These are phyloP conservation scores for Malachius bipustulatus DNA, from an alignment of 2,888 invertebrate species.

Conservation along the genomic window DNA sequence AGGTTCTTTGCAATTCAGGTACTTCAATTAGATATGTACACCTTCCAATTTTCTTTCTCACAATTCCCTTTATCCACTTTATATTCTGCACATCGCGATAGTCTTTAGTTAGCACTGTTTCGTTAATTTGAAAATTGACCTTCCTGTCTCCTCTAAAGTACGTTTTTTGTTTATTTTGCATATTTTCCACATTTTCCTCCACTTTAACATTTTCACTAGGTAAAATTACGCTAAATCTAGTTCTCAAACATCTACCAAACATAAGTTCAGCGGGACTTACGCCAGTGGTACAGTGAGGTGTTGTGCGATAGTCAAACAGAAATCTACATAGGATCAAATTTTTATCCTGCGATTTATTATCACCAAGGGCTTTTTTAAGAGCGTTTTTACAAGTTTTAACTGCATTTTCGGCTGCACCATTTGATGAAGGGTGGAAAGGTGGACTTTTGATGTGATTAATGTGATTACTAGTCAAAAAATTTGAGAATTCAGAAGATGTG, in stretches of 20 bases:
- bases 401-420: slow-evolving; percentile 20
- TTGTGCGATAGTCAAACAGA: slow-evolving; percentile 5
- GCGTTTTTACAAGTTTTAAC: slow-evolving; percentile 15
- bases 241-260: not conserved
- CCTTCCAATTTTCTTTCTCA: no score
- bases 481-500: slow-evolving; percentile 18
- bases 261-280: not conserved
- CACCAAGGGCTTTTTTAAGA: slow-evolving; percentile 7
- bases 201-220: not conserved
- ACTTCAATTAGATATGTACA: no score
- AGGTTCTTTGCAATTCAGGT: not conserved
- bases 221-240: not conserved
- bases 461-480: slow-evolving; percentile 18
- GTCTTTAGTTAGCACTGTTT: no score
- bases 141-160: not conserved
- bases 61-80: no score
- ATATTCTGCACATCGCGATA: no score
- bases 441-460: slow-evolving; percentile 20
- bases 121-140: not conserved
- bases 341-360: slow-evolving; percentile 1
- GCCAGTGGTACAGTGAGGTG: slow-evolving; percentile 2
- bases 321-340: slow-evolving; percentile 2
- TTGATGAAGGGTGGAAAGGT: slow-evolving; percentile 20
- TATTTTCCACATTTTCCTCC: not conserved
- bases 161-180: not conserved